Percentiles rank a stretch among this genome's conserved stretches.
Conservation (phyloP, 2,888 invertebrate species). For the Halictus quadricinctus region DNA sequence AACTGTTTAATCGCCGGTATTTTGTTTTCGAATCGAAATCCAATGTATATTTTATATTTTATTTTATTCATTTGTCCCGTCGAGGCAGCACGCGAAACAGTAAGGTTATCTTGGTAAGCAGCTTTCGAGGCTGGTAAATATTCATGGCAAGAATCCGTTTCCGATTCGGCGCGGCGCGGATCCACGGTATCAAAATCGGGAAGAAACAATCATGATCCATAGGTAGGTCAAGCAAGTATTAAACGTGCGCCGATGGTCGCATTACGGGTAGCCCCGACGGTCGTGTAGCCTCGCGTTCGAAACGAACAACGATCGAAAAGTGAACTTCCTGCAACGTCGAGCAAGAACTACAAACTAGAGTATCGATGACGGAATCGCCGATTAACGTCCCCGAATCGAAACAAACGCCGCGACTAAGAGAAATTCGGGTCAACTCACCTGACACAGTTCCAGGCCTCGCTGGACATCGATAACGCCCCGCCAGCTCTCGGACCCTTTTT, state of each 20-base stretch:
- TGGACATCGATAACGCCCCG: conserved; percentile 57
- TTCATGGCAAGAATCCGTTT: not conserved
- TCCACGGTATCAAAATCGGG: not conserved
- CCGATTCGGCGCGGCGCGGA: not conserved
- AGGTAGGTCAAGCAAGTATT: conserved; percentile 29
- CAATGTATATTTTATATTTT: too few relatives aligned
- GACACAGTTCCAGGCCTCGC: conserved; percentile 55
- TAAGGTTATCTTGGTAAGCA: not conserved
- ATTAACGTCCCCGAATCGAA: conserved; percentile 53
- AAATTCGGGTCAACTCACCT: conserved; percentile 64
- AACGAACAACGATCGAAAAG: conserved; percentile 26
- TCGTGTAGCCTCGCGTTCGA: not conserved
- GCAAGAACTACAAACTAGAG: conserved; percentile 33
- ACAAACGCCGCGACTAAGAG: conserved; percentile 39
- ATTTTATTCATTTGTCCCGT: too few relatives aligned
- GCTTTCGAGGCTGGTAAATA: not conserved
- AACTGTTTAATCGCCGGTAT: too few relatives aligned
- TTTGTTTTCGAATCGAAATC: too few relatives aligned
- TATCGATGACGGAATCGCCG: conserved; percentile 57
- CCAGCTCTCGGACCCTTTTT: conserved; percentile 26
- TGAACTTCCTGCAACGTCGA: conserved; percentile 2
- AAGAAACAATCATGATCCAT: not conserved
- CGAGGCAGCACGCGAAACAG: not conserved
- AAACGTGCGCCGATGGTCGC: conserved; percentile 5
- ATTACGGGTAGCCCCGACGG: not conserved